Conservation (phyloP, 2,113 vertebrate species). For the Apeltes quadracus region DNA sequence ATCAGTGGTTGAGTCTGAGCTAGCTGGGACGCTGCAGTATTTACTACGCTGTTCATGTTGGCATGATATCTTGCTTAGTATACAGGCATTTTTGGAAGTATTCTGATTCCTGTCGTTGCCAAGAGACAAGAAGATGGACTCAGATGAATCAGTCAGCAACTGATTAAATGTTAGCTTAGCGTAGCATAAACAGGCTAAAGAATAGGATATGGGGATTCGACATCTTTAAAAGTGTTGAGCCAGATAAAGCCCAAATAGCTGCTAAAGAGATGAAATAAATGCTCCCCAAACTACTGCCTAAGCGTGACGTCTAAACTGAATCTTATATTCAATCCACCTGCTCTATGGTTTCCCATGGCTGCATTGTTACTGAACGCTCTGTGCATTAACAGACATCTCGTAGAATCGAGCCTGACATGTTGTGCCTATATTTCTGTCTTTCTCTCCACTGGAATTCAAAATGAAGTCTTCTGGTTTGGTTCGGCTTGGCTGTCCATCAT, state of each 20-base stretch:
- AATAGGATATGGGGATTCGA: neutral
- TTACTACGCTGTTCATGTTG: neutral
- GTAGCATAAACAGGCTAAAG: neutral
- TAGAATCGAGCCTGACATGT: neutral
- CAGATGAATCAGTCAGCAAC: neutral
- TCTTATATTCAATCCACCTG: neutral
- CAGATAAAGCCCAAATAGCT: neutral
- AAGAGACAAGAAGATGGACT: neutral
- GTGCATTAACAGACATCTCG: neutral
- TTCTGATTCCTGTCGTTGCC: neutral
- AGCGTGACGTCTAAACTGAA: neutral
- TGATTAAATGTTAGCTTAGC: neutral
- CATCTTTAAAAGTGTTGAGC: neutral
- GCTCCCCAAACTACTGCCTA: neutral
- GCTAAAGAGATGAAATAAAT: neutral
- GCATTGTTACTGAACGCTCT: neutral
- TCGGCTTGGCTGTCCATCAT: neutral
- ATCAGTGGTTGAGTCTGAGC: slow-evolving; percentile 15
- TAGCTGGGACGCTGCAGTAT: neutral
- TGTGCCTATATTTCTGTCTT: neutral
- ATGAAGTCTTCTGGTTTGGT: neutral
- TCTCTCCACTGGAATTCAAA: neutral
- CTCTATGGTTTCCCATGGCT: neutral
- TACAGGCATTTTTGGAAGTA: too few relatives aligned
- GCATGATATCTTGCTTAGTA: neutral